Percentiles rank a stretch among this genome's conserved stretches.
Conservation (phyloP, 1,140 invertebrate genomes). For the Calephelis nemesis region DNA sequence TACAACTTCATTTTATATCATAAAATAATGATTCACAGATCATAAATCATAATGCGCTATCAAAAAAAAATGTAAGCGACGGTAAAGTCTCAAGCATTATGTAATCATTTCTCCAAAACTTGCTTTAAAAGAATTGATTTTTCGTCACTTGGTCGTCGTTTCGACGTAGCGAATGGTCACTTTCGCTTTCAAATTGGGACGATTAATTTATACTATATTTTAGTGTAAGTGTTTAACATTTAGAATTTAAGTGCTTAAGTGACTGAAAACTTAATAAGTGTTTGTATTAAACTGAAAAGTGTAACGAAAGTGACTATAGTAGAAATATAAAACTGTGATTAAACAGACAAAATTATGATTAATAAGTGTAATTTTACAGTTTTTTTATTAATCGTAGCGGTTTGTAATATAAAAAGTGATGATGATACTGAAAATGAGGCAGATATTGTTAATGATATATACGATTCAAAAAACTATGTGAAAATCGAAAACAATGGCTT, state of each 20-base stretch:
- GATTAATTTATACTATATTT: slow-evolving; percentile 23
- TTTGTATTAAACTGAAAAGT: background rate
- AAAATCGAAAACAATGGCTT: slow-evolving; percentile 1
- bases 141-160: slow-evolving; percentile 48
- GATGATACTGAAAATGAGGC: slow-evolving; percentile 19
- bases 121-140: slow-evolving; percentile 43
- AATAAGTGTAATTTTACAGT: slow-evolving; percentile 10
- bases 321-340: slow-evolving; percentile 6
- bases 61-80: slow-evolving; percentile 15
- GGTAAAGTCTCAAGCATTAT: slow-evolving; percentile 35
- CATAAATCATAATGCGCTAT: background rate
- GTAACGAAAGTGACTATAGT: background rate
- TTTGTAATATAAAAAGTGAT: slow-evolving; percentile 5
- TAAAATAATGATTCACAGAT: too few species aligned
- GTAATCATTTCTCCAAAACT: slow-evolving; percentile 60
- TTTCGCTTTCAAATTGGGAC: slow-evolving; percentile 47
- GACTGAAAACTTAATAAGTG: background rate
- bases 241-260: background rate
- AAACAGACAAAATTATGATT: background rate
- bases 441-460: slow-evolving; percentile 26
- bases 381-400: background rate
- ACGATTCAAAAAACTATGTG: slow-evolving; percentile 20
- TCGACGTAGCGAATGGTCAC: slow-evolving; percentile 34
- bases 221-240: background rate
- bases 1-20: too few species aligned